A percentile compares a stretch with the other conserved stretches of the same genome.
Conservation (phyloP, 2,113 vertebrate genomes). For the Scophthalmus maximus region DNA sequence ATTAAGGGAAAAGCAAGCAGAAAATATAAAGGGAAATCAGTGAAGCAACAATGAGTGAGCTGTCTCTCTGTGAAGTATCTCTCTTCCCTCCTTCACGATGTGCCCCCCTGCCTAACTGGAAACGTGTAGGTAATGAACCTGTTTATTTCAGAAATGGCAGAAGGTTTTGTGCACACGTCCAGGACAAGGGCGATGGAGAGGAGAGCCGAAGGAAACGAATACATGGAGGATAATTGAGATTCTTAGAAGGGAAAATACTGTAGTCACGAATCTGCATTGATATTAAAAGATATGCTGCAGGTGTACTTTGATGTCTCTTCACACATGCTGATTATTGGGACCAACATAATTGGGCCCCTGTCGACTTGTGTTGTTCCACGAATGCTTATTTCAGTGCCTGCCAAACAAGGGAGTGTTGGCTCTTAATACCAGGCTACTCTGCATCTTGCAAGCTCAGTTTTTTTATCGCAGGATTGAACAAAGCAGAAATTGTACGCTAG, state of each 20-base stretch:
- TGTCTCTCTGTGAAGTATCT: no score
- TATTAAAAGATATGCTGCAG: conserved; percentile 16
- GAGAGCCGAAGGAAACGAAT: conserved; percentile 19
- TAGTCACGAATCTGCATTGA: conserved; percentile 26
- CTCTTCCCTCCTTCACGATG: conserved; percentile 17
- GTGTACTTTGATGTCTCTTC: conserved; percentile 49
- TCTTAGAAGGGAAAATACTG: neutral
- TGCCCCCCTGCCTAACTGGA: conserved; percentile 55
- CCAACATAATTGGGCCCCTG: conserved; percentile 60
- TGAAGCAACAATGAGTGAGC: conserved; percentile 16
- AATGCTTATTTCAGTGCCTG: conserved; percentile 58
- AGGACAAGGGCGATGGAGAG: conserved; percentile 26
- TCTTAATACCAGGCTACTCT: conserved; percentile 3
- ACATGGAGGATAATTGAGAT: neutral
- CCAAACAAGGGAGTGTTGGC: conserved; percentile 30
- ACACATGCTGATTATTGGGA: conserved; percentile 56
- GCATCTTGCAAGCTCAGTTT: conserved; percentile 31
- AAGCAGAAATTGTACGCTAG: conserved; percentile 3
- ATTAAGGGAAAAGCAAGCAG: conserved; percentile 23
- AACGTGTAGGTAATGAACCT: conserved; percentile 62
- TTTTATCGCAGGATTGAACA: conserved; percentile 24
- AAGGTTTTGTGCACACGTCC: conserved; percentile 31
- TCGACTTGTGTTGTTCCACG: conserved; percentile 40
- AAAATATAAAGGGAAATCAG: conserved; percentile 1
- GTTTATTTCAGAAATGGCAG: conserved; percentile 50